Evolutionary conservation across 2,113 vertebrate species (phyloP).

Genomic region (Stomatorhinus ivindoensis): DNA sequence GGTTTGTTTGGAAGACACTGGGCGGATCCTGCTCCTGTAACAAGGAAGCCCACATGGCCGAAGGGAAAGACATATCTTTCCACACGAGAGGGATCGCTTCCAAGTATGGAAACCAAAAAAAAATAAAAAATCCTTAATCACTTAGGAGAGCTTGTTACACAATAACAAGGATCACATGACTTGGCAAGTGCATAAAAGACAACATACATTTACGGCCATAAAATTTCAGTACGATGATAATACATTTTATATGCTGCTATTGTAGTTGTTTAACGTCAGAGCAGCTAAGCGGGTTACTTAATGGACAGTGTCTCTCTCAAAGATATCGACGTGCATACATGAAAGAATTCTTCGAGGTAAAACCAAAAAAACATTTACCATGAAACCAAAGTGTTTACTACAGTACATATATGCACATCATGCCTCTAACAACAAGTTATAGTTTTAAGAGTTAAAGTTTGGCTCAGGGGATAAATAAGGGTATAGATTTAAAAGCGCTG

Average conservation of each 20-base stretch:
- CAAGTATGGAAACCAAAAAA: conserved; percentile 17
- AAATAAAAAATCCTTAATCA: conserved; percentile 23
- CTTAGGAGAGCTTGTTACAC: neutral
- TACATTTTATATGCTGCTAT: neutral
- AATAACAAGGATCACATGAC: conserved; percentile 1
- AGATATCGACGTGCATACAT: neutral
- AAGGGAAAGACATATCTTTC: conserved; percentile 19
- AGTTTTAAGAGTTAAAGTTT: neutral
- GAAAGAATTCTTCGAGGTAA: neutral
- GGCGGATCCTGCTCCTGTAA: neutral
- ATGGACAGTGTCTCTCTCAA: neutral
- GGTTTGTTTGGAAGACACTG: conserved; percentile 18
- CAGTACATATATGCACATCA: neutral
- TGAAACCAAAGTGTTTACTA: neutral
- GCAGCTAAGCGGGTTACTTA: neutral
- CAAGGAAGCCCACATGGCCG: neutral
- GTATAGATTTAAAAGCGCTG: neutral
- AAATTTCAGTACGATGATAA: neutral
- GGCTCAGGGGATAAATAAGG: neutral
- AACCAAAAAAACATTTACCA: neutral
- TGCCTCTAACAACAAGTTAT: neutral
- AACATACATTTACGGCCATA: neutral
- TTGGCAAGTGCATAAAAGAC: neutral
- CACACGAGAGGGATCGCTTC: conserved; percentile 35
- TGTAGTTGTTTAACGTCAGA: neutral